Conservation (phyloP, 2,888 invertebrate species). For the Acleris holmiana region DNA sequence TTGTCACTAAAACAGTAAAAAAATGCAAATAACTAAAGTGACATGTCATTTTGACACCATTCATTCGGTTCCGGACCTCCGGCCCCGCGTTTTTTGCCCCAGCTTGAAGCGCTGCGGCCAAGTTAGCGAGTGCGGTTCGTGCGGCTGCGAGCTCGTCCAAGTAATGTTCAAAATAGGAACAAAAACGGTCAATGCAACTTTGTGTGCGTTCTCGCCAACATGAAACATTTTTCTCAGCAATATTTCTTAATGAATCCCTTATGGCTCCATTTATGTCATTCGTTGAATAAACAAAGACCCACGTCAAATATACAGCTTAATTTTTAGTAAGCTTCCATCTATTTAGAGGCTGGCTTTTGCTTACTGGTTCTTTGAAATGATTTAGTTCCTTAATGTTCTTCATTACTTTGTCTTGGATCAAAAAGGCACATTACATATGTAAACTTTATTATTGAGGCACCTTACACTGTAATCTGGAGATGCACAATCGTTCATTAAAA, state of each 20-base stretch:
- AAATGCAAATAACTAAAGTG: constrained; percentile 71
- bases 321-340: constrained; percentile 9
- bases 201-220: constrained; percentile 43
- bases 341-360: constrained; percentile 1
- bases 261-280: constrained; percentile 76
- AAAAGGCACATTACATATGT: too few relatives aligned
- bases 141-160: not conserved
- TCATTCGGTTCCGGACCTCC: constrained; percentile 67
- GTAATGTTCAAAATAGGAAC: constrained; percentile 46
- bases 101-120: constrained; percentile 25
- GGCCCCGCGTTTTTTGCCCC: constrained; percentile 55
- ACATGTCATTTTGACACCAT: constrained; percentile 82
- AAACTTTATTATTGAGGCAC: too few relatives aligned
- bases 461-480: too few relatives aligned
- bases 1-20: constrained; percentile 51
- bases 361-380: too few relatives aligned
- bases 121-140: not conserved
- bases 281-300: constrained; percentile 77
- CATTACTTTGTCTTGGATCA: too few relatives aligned
- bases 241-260: constrained; percentile 79
- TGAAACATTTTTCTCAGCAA: constrained; percentile 61
- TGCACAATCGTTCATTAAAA: too few relatives aligned
- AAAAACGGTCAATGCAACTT: constrained; percentile 24
- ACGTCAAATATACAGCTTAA: constrained; percentile 54
- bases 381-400: too few relatives aligned